Conservation (phyloP, 2,888 invertebrate species). For the Camponotus fellah region DNA sequence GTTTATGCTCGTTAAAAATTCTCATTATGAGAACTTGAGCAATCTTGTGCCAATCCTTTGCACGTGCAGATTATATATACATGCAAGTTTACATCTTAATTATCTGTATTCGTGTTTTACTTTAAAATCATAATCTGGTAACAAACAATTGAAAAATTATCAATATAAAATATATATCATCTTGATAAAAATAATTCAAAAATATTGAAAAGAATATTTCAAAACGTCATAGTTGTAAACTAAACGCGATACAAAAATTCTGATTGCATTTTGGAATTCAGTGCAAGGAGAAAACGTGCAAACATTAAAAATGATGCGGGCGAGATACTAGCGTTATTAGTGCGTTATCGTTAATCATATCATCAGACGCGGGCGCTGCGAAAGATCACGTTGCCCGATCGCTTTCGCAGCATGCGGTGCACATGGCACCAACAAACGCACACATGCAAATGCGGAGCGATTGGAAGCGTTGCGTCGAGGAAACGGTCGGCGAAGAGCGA, state of each 20-base stretch:
- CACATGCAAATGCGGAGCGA: conserved; percentile 1
- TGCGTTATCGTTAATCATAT: conserved; percentile 1
- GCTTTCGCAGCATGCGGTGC: conserved; percentile 37
- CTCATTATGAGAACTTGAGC: conserved; percentile 1
- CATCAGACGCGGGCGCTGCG: not conserved
- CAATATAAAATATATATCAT: not conserved
- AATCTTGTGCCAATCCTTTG: not conserved
- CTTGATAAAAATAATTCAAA: not conserved
- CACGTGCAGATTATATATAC: not conserved
- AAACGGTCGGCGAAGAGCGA: conserved; percentile 3
- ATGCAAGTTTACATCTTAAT: not conserved
- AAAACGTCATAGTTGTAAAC: not conserved
- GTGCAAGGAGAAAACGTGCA: not conserved
- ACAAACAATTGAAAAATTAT: conserved; percentile 4
- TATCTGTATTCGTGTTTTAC: not conserved
- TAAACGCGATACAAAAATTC: not conserved
- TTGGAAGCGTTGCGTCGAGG: conserved; percentile 15
- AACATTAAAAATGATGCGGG: not conserved
- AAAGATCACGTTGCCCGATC: conserved; percentile 37
- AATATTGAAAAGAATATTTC: not conserved
- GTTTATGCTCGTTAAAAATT: conserved; percentile 18
- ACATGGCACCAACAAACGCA: not conserved
- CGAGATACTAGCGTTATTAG: not conserved
- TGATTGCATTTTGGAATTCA: not conserved
- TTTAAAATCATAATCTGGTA: not conserved